phyloP scores from a whole-genome alignment of 2,113 vertebrate genomes.

The Hirundichthys speculiger region DNA sequence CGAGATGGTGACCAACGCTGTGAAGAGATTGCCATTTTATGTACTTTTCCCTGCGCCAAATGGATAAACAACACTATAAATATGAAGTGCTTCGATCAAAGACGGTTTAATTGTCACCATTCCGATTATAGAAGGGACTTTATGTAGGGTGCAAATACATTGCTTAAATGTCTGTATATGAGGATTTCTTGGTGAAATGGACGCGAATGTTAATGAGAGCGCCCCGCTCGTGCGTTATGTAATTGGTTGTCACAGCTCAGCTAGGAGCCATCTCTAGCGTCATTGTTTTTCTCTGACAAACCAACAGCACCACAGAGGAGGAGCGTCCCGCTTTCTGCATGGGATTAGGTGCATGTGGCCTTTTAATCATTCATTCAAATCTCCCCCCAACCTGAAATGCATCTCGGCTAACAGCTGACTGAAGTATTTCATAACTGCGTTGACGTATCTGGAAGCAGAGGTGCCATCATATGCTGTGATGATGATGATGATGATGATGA shows the following conservation, averaged over 20 bases:
- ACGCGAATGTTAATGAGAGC: constrained; percentile 60
- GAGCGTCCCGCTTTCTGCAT: constrained; percentile 55
- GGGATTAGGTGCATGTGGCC: constrained; percentile 67
- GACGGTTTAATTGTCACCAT: not conserved
- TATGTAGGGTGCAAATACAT: not conserved
- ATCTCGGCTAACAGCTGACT: constrained; percentile 27
- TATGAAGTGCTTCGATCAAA: constrained; percentile 23
- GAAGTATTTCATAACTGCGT: not conserved
- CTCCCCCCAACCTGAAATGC: constrained; percentile 39
- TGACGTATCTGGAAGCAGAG: constrained; percentile 2
- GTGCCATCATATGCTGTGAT: constrained; percentile 7
- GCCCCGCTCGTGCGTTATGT: constrained; percentile 72
- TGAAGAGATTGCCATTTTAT: constrained; percentile 40
- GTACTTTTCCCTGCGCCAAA: constrained; percentile 27
- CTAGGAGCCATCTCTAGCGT: constrained; percentile 65
- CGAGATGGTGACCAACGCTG: constrained; percentile 31
- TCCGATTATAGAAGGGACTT: not conserved
- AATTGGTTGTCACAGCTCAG: constrained; percentile 73
- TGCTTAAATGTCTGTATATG: constrained; percentile 3
- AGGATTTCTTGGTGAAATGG: constrained; percentile 46
- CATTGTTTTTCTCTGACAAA: constrained; percentile 65
- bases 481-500: not conserved
- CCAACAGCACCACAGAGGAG: constrained; percentile 55
- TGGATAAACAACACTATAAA: constrained; percentile 34
- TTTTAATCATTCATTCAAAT: constrained; percentile 67